Evolutionary conservation across 2,888 invertebrate genomes (phyloP), one percentile per base, ranked within the genome.

Genomic region (Falcaria lacertinaria): DNA sequence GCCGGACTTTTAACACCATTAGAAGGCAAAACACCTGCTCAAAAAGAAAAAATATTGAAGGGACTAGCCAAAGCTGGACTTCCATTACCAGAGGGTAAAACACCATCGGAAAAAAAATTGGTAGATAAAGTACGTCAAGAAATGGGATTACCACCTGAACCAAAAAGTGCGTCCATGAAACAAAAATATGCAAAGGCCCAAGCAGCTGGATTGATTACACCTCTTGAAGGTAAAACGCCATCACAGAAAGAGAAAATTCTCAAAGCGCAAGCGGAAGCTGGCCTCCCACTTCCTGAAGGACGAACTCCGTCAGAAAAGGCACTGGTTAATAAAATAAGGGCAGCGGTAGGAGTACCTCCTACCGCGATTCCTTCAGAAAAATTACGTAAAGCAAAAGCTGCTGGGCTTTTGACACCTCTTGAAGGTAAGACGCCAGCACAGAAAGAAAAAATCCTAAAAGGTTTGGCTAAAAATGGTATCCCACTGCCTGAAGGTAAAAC

Each of bases 71-170:
- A 50, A 22, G 28, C 33, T 4, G 59, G 65, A 0, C 4, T 54
- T 2, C 58, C 57, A 1, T 43, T 69, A 0, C 65, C 71, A 0
- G 58, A 65, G 46, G 57, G 50, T 1, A 59, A 59, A 47, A 56
- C 66, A 0, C 15, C 53, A 2, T 70, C 69, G 0, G 65, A 65
- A 34, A 64, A 60, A 38, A 52, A 60, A 42, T 43, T 60, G 13
- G 48, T 59, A 8, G 49, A 57, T 13, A 64, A 62, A 43, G 50
- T 60, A 6, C 47, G 55, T 36, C 39, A 39, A 1, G 58, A 64
- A n/a, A 5, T 65, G 8, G 65, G 69, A 1, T 42, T 69, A 3
- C 68, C 69, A 11, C 61, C 66, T 13, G 61, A 63, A 52, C 63
- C 67, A 4, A 52, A 54, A 48, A 57, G 60, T 3, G n/a, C 50